Evolutionary conservation across 2,888 invertebrate genomes (phyloP), one percentile per base, ranked within the genome.

Genomic region (Mesodorylaimus sp.): DNA sequence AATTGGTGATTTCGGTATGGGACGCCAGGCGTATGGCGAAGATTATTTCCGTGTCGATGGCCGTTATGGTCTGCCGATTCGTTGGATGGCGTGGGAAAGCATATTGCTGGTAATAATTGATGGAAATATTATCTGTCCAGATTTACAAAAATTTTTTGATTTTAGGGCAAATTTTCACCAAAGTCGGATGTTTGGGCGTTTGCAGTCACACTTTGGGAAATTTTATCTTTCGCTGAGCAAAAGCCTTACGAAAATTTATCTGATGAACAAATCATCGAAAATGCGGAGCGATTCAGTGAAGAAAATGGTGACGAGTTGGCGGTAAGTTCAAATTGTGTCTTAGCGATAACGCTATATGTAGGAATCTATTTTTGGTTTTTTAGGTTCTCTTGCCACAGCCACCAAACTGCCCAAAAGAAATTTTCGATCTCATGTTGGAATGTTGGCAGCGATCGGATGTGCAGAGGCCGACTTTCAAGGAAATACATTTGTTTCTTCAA

Each of bases 161-260:
- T 72, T 39, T 69, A 88, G 86, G 81, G 79, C 48, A 80, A 81
- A 69, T 86, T 86, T 68, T 82, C 81, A 32, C 78, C 79, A 46
- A 83, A 83, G 68, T 81, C 82, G 62, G 87, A 88, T 67, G 83
- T 85, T 1, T 88, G 87, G 86, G 78, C 85, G 16, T 87, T 84
- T 68, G 87, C 80, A 0, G 82, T 87, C 24, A 83, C 83, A 0
- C 70, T 88, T 44, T 83, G 85, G 79, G 87, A 88, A 70, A 78
- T 88, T 52, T 74, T 84, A 60, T 79, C 80, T 10, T 73, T 80
- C 50, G 82, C 83, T 57, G 73, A 82, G 45, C 76, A 80, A 47
- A 76, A 78, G 52, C 87, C 87, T 0, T 86, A 79, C 68, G 79
- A 81, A 50, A 76, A 78, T 53, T 66, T 83, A 56, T 75, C 76